Conservation (phyloP, 2,888 invertebrate species). For the Drosophila bunnanda region DNA sequence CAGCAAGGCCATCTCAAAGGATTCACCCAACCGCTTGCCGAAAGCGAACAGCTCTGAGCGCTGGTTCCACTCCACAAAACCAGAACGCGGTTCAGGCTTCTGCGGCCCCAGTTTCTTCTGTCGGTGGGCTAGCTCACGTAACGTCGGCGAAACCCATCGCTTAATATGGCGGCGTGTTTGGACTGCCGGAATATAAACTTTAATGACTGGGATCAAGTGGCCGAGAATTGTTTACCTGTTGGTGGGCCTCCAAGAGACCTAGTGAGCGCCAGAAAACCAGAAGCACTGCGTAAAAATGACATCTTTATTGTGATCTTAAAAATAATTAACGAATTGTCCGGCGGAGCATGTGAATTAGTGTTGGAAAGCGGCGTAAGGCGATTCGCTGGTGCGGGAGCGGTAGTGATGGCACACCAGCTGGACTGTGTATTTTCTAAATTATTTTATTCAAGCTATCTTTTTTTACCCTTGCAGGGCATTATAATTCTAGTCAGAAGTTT, state of each 20-base stretch:
- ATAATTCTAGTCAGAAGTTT: too few relatives aligned
- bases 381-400: neutral
- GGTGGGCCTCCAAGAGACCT: slow-evolving; percentile 27
- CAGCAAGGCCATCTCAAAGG: slow-evolving; percentile 89
- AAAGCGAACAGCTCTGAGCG: slow-evolving; percentile 95
- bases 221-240: slow-evolving; percentile 39
- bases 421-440: neutral
- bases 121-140: slow-evolving; percentile 87
- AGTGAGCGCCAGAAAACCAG: slow-evolving; percentile 29
- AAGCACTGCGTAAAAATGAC: slow-evolving; percentile 61
- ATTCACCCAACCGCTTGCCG: slow-evolving; percentile 92
- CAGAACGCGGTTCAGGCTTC: slow-evolving; percentile 86
- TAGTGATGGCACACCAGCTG: neutral
- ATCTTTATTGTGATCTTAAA: slow-evolving; percentile 40
- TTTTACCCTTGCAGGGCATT: too few relatives aligned
- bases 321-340: slow-evolving; percentile 27
- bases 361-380: neutral
- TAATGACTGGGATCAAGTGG: slow-evolving; percentile 27
- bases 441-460: neutral
- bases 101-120: slow-evolving; percentile 87
- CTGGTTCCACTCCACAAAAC: slow-evolving; percentile 94
- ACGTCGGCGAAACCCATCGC: slow-evolving; percentile 90
- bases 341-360: slow-evolving; percentile 23
- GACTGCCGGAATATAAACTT: slow-evolving; percentile 31
- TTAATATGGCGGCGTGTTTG: slow-evolving; percentile 74